Evolutionary conservation across 2,888 invertebrate genomes (phyloP).

Genomic region (Dioctria rufipes): DNA sequence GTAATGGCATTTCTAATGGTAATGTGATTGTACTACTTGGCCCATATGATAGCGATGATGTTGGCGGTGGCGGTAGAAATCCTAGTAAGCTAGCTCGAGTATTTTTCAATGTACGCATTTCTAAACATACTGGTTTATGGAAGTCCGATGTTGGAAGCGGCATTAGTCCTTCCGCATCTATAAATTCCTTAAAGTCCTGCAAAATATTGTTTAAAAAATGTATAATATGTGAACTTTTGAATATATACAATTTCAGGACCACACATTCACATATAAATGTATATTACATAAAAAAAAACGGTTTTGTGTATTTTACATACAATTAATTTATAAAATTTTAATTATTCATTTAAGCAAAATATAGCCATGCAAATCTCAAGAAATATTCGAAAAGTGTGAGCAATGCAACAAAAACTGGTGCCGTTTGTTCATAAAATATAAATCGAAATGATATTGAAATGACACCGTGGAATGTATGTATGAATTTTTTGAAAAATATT

Average conservation of each 20-base stretch:
- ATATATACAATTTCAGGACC: too few species aligned
- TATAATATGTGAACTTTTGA: not conserved
- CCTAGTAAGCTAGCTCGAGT: slow-evolving; percentile 63
- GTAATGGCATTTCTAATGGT: slow-evolving; percentile 68
- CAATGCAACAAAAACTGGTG: slow-evolving; percentile 2
- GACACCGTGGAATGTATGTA: too few species aligned
- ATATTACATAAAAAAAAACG: too few species aligned
- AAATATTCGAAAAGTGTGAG: not conserved
- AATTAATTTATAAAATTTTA: not conserved
- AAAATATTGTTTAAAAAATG: slow-evolving; percentile 61
- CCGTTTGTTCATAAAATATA: not conserved
- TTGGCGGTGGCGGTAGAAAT: slow-evolving; percentile 62
- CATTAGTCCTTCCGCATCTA: slow-evolving; percentile 92
- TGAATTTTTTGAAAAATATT: too few species aligned
- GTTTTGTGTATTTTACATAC: not conserved
- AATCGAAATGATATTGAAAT: not conserved
- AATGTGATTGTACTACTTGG: slow-evolving; percentile 69
- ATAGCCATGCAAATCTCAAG: slow-evolving; percentile 12
- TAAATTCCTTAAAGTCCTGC: slow-evolving; percentile 92
- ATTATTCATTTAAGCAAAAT: not conserved
- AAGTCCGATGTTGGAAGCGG: slow-evolving; percentile 88
- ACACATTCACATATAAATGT: too few species aligned
- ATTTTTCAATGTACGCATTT: slow-evolving; percentile 77
- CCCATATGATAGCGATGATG: slow-evolving; percentile 68
- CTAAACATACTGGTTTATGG: slow-evolving; percentile 86